A percentile compares a stretch with the other conserved stretches of the same genome.
phyloP scores from a whole-genome alignment of 2,113 vertebrate species.

The Poicephalus meyeri region DNA sequence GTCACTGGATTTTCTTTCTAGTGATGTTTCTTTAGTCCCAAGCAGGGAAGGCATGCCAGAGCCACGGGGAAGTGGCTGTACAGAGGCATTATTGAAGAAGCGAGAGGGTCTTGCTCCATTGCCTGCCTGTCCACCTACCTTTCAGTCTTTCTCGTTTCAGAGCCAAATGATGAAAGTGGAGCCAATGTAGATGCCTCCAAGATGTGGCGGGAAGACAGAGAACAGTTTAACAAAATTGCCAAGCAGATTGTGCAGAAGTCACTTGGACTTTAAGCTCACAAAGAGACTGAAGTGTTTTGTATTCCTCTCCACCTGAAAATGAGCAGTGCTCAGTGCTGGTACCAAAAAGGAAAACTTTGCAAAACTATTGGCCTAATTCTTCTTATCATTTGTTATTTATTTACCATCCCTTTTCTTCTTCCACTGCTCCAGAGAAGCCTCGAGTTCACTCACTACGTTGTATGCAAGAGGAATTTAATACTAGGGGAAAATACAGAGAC shows the following conservation, averaged over 20 bases:
- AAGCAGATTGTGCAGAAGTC: constrained; percentile 95
- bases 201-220: constrained; percentile 96
- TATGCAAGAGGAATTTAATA: not conserved
- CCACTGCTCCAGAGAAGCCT: constrained; percentile 33
- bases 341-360: constrained; percentile 57
- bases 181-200: constrained; percentile 96
- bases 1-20: not conserved
- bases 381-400: not conserved
- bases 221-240: constrained; percentile 91
- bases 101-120: not conserved
- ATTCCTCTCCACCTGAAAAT: not conserved
- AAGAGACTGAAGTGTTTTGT: constrained; percentile 44
- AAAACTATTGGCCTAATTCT: constrained; percentile 22
- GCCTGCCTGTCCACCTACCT: not conserved
- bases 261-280: constrained; percentile 80
- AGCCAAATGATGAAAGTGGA: constrained; percentile 96
- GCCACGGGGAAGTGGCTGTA: not conserved
- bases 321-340: constrained; percentile 44
- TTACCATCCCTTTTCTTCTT: not conserved
- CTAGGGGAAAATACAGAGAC: not conserved
- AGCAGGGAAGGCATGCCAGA: not conserved
- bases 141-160: constrained; percentile 69
- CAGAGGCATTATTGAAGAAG: not conserved
- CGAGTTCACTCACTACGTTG: not conserved
- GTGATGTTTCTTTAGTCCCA: not conserved